Percentiles rank a stretch among this genome's conserved stretches.
These are phyloP conservation scores for Parazoanthus swiftii DNA, from an alignment of 92 coral and sea anemone species.

Conservation along the genomic window DNA sequence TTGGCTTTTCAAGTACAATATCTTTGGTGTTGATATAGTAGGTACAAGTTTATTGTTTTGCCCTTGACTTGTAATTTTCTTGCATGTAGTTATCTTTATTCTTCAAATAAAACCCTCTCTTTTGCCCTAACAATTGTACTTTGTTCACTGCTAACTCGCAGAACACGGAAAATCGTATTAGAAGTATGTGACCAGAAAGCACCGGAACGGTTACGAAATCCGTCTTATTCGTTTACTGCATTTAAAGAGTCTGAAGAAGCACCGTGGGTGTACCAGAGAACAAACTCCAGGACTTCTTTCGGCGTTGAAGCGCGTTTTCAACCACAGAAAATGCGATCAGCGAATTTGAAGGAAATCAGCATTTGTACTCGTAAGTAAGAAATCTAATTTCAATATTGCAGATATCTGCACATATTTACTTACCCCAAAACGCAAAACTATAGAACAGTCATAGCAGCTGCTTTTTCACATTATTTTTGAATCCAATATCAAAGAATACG, in stretches of 20 bases:
- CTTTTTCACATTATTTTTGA: no score
- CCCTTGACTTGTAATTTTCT: no score
- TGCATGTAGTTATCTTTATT: background rate
- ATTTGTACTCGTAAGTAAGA: background rate
- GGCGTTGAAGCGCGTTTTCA: background rate
- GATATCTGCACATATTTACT: no score
- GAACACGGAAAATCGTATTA: background rate
- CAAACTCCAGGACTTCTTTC: background rate
- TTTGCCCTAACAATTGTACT: background rate
- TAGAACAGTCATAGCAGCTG: no score
- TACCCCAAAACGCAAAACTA: no score
- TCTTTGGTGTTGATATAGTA: no score
- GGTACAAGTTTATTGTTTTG: no score
- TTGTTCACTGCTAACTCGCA: background rate
- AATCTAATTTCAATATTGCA: no score
- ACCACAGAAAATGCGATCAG: background rate
- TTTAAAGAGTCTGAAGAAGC: background rate
- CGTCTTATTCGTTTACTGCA: background rate
- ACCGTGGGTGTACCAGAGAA: background rate
- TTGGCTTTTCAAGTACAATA: no score
- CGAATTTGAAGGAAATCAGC: background rate
- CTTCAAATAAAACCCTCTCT: background rate
- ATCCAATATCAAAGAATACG: no score
- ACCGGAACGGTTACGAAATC: background rate
- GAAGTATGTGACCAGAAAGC: conserved; percentile 4